phyloP scores from a whole-genome alignment of 1,140 invertebrate species.

The Melitaea cinxia region DNA sequence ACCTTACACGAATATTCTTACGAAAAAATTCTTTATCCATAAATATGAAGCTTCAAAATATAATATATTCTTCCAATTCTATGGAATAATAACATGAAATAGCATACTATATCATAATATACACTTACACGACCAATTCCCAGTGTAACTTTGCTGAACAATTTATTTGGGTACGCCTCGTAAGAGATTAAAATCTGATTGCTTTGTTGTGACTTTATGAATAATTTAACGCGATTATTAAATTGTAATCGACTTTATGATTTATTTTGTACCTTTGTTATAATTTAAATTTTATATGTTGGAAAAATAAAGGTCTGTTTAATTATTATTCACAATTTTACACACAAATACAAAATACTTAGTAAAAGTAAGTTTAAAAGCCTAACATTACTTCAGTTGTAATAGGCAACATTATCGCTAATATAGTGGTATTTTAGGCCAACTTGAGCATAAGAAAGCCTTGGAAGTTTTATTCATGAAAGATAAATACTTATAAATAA shows the following conservation, averaged over 20 bases:
- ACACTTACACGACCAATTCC: constrained; percentile 15
- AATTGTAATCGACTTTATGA: constrained; percentile 16
- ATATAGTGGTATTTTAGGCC: too few relatives aligned
- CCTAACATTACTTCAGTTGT: too few relatives aligned
- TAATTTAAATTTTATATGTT: background rate
- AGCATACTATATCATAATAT: constrained; percentile 12
- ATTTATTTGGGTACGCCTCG: constrained; percentile 26
- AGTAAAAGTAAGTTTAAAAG: too few relatives aligned
- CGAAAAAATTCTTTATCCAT: background rate
- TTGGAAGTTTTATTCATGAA: too few relatives aligned
- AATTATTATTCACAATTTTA: too few relatives aligned
- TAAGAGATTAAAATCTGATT: constrained; percentile 30
- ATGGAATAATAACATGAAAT: background rate
- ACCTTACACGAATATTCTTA: background rate
- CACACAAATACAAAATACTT: too few relatives aligned
- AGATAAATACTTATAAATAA: too few relatives aligned
- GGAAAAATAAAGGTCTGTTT: background rate
- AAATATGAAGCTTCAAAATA: background rate
- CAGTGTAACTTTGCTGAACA: constrained; percentile 19
- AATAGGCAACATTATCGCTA: too few relatives aligned
- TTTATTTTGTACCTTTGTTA: constrained; percentile 7
- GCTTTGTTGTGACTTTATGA: constrained; percentile 28
- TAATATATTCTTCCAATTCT: background rate
- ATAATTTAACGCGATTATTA: constrained; percentile 20
- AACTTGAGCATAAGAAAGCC: too few relatives aligned